Evolutionary conservation across 2,888 invertebrate species (phyloP).

Genomic region (Gryllus longicercus): DNA sequence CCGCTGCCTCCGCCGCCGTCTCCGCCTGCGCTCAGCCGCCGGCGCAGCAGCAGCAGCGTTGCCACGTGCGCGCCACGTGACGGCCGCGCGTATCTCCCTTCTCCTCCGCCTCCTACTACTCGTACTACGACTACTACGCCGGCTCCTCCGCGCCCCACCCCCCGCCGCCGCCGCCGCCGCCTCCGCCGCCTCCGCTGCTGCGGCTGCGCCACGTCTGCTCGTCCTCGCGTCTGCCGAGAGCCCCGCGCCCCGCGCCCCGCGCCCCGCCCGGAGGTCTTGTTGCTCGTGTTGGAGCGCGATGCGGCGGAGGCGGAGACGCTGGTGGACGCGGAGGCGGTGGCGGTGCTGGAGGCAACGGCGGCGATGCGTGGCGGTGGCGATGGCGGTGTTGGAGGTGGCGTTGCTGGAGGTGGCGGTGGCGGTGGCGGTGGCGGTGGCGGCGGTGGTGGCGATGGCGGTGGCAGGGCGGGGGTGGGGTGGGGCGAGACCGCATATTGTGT

Average conservation of each 20-base stretch:
- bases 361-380: too few species aligned
- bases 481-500: accelerated
- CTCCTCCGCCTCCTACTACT: neutral
- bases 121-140: neutral
- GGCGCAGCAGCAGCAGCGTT: neutral
- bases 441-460: too few species aligned
- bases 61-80: slow-evolving; percentile 17
- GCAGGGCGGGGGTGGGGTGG: too few species aligned
- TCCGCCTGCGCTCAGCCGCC: neutral
- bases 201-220: neutral
- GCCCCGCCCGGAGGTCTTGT: neutral
- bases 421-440: too few species aligned
- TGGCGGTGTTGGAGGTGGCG: too few species aligned
- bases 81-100: neutral
- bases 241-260: neutral
- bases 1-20: neutral
- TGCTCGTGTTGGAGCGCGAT: neutral
- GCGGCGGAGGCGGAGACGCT: too few species aligned
- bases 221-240: neutral
- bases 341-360: too few species aligned
- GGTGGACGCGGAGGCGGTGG: too few species aligned
- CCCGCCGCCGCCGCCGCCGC: too few species aligned
- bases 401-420: too few species aligned
- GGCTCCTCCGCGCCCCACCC: neutral
- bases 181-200: neutral